Evolutionary conservation across 2,888 invertebrate species (phyloP), one percentile per base, ranked within the genome.

Genomic region (Plagodis pulveraria): DNA sequence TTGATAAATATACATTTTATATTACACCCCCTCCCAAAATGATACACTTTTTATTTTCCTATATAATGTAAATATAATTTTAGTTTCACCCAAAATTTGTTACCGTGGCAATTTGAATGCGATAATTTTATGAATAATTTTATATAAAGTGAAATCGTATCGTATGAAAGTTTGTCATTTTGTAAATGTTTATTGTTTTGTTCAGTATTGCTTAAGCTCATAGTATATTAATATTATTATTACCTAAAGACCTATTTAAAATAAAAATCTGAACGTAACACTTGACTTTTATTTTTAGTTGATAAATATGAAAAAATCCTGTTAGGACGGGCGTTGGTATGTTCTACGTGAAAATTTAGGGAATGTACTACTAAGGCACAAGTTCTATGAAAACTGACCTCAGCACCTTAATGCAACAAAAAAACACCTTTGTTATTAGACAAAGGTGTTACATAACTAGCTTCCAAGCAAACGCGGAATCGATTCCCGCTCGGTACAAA

Each of bases 121-220:
- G 75, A 77, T 72, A 41, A 33, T 72, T 72, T 71, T 66, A 56
- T 55, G 44, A 50, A 59, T 63, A 70, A 69, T 69, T 73, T 70
- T 74, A 73, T 60, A 84, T 85, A 80, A 72, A 78, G 22, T 22
- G 77, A 70, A 66, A 73, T 76, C 72, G 69, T 81, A 78, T 76
- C 63, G 62, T 72, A 80, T 76, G 76, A 79, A 77, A 78, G 83
- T 86, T 87, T 87, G 80, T 81, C 78, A 80, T 74, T 76, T 78
- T 89, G 87, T 90, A 91, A 88, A 91, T 89, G 67, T 90, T 87
- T 91, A 90, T 90, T 79, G 84, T 90, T 91, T 88, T 87, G 89
- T 91, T 91, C 90, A 87, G 89, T 89, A 91, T 89, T 90, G 83
- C 81, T 75, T 91, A 90, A 89, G 89, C 80, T 78, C 83, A 89